phyloP scores from a whole-genome alignment of 92 coral and sea anemone genomes.

The Zoanthus sansibaricus region DNA sequence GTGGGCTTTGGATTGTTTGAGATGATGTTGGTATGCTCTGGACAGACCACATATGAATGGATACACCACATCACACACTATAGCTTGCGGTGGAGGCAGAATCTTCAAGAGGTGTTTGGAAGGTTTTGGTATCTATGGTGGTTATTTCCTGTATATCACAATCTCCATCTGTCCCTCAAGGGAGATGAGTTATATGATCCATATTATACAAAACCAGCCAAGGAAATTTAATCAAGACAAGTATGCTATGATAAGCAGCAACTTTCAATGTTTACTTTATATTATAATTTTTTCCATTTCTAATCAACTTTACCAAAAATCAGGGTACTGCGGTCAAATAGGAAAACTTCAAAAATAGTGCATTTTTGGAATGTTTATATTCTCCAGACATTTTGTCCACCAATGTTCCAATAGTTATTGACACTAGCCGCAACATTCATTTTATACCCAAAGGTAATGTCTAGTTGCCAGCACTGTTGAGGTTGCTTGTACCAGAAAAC shows the following conservation, averaged over 20 bases:
- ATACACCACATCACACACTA: conserved; percentile 67
- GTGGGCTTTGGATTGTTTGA: conserved; percentile 70
- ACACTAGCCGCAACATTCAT: too few relatives aligned
- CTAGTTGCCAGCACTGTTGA: too few relatives aligned
- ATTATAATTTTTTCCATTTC: not conserved
- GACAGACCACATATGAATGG: conserved; percentile 89
- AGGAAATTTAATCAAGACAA: conserved; percentile 25
- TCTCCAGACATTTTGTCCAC: too few relatives aligned
- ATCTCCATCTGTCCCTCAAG: conserved; percentile 23
- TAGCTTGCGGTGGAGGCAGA: conserved; percentile 76
- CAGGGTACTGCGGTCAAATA: too few relatives aligned
- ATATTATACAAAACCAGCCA: conserved; percentile 26
- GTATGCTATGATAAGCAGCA: not conserved
- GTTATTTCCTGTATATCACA: conserved; percentile 72
- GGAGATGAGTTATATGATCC: conserved; percentile 7
- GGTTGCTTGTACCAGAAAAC: too few relatives aligned
- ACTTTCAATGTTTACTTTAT: not conserved
- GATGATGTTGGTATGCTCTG: conserved; percentile 68
- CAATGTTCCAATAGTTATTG: too few relatives aligned
- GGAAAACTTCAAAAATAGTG: too few relatives aligned
- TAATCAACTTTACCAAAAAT: too few relatives aligned
- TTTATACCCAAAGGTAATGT: too few relatives aligned
- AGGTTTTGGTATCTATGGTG: conserved; percentile 77
- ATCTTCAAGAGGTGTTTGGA: conserved; percentile 73
- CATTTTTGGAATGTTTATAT: too few relatives aligned